A percentile compares a stretch with the other conserved stretches of the same genome.
These are phyloP conservation scores for Gallinago undulata DNA, from an alignment of 2,113 vertebrate species.

Conservation along the genomic window DNA sequence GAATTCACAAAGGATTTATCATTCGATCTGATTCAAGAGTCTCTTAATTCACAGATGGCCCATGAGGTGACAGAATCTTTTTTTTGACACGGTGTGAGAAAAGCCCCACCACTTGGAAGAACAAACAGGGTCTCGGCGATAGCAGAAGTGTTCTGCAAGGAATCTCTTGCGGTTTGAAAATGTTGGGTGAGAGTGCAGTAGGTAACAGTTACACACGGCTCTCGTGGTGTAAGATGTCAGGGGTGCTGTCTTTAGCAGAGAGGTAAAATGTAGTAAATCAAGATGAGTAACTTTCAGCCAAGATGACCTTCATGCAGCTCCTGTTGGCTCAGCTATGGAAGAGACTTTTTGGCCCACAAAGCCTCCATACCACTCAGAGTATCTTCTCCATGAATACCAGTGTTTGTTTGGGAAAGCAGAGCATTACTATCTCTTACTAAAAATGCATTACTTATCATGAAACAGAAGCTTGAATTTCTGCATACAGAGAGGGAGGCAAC, in stretches of 20 bases:
- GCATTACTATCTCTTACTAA: neutral
- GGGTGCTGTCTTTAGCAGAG: neutral
- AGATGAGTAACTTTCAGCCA: neutral
- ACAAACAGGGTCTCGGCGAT: neutral
- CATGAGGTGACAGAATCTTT: slow-evolving; percentile 24
- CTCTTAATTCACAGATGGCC: slow-evolving; percentile 53
- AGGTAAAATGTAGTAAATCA: neutral
- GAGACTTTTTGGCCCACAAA: neutral
- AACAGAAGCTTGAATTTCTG: neutral
- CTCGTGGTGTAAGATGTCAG: neutral
- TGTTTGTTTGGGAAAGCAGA: neutral
- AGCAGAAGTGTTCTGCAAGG: slow-evolving; percentile 17
- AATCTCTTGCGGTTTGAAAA: slow-evolving; percentile 6
- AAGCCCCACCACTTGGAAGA: slow-evolving; percentile 41
- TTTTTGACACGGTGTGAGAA: slow-evolving; percentile 23
- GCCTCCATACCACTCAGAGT: neutral
- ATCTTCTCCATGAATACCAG: neutral
- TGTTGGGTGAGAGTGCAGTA: slow-evolving; percentile 5
- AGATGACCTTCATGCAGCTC: neutral
- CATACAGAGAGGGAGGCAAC: neutral
- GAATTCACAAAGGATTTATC: slow-evolving; percentile 31
- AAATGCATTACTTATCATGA: neutral
- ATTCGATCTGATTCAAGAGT: slow-evolving; percentile 54
- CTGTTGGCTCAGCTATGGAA: neutral
- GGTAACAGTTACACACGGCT: neutral